Percentiles rank a stretch among this genome's conserved stretches.
phyloP scores from a whole-genome alignment of 2,113 vertebrate species.

The Alexandromys fortis region DNA sequence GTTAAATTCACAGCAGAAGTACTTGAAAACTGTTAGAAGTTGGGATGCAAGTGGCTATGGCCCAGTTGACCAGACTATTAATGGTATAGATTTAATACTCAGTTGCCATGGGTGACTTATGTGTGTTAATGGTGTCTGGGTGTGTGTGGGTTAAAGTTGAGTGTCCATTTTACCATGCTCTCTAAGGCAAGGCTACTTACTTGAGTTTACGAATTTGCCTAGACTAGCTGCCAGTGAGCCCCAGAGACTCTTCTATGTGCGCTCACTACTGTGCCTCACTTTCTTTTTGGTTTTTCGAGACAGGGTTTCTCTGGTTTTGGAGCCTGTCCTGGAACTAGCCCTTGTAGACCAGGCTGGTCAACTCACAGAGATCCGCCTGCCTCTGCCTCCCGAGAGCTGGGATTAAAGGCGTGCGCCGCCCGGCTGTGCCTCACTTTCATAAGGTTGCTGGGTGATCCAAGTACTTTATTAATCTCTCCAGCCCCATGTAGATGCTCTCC shows the following conservation, averaged over 20 bases:
- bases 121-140: background rate
- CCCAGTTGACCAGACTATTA: background rate
- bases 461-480: background rate
- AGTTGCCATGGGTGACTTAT: background rate
- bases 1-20: background rate
- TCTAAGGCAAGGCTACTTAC: background rate
- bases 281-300: too few relatives aligned
- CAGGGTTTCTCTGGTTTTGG: too few relatives aligned
- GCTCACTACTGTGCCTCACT: background rate
- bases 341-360: too few relatives aligned
- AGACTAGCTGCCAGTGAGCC: background rate
- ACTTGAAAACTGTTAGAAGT: background rate
- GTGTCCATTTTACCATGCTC: background rate
- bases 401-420: too few relatives aligned
- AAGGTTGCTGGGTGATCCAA: background rate
- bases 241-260: background rate
- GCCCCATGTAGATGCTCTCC: background rate
- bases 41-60: background rate
- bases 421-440: background rate
- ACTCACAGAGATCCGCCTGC: too few relatives aligned
- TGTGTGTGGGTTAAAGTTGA: background rate
- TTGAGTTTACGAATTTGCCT: background rate
- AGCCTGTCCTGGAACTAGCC: too few relatives aligned
- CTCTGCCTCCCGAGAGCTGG: too few relatives aligned
- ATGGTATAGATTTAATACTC: background rate